phyloP scores from a whole-genome alignment of 2,888 invertebrate genomes.

The Noctua comes region DNA sequence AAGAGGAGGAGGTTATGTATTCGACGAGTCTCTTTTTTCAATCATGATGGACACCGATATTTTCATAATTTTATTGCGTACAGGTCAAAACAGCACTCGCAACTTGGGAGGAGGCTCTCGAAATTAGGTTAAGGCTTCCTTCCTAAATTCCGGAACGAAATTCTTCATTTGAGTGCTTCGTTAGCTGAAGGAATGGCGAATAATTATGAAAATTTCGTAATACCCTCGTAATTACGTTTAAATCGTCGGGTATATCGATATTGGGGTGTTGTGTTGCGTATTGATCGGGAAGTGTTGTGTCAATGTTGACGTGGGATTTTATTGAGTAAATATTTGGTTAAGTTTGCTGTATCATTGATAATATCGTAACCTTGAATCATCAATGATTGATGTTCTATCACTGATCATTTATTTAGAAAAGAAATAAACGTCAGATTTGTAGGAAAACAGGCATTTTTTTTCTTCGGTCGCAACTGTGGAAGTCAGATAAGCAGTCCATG shows the following conservation, averaged over 20 bases:
- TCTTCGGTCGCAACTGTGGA: not conserved
- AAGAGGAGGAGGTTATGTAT: not conserved
- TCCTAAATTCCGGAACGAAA: slow-evolving; percentile 64
- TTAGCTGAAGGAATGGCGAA: slow-evolving; percentile 62
- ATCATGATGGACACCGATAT: not conserved
- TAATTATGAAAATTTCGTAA: slow-evolving; percentile 68
- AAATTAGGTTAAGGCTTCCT: slow-evolving; percentile 67
- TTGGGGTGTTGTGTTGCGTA: not conserved
- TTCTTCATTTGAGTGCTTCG: slow-evolving; percentile 68
- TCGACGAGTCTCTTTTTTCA: not conserved
- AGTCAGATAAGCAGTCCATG: not conserved
- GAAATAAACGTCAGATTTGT: too few relatives aligned
- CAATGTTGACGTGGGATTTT: not conserved
- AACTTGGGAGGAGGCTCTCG: slow-evolving; percentile 5
- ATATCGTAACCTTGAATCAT: not conserved
- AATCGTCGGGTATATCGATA: slow-evolving; percentile 47
- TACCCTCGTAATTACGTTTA: slow-evolving; percentile 63
- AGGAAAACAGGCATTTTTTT: not conserved
- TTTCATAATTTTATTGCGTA: slow-evolving; percentile 38
- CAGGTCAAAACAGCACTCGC: slow-evolving; percentile 41
- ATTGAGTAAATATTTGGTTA: not conserved
- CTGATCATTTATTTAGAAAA: not conserved
- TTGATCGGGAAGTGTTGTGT: slow-evolving; percentile 6
- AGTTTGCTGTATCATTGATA: not conserved
- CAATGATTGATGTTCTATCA: not conserved